Percentiles rank a stretch among this genome's conserved stretches.
phyloP scores from a whole-genome alignment of 2,797 vertebrate species.

The Austrolebias charrua region DNA sequence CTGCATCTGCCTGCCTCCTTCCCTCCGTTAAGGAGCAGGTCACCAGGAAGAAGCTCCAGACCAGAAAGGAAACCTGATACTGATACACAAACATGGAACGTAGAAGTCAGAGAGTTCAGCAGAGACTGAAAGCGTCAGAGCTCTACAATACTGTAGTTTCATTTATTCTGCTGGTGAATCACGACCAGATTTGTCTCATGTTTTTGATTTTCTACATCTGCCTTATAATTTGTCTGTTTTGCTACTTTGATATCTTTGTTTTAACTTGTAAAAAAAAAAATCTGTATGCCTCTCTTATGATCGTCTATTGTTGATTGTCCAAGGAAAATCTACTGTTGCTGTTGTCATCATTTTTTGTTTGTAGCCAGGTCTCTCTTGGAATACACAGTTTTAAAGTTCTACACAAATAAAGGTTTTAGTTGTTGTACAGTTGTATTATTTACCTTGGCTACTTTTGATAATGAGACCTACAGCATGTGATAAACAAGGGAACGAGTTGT shows the following conservation, averaged over 20 bases:
- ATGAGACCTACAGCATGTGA: neutral
- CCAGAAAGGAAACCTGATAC: slow-evolving; percentile 20
- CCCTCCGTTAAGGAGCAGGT: slow-evolving; percentile 30
- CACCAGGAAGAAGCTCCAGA: slow-evolving; percentile 34
- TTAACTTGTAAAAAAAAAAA: too few relatives aligned
- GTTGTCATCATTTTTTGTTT: too few relatives aligned
- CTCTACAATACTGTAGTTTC: slow-evolving; percentile 1
- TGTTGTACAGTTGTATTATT: neutral
- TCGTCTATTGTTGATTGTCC: too few relatives aligned
- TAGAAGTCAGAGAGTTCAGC: slow-evolving; percentile 24
- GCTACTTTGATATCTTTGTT: too few relatives aligned
- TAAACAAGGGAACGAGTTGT: neutral
- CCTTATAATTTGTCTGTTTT: too few relatives aligned
- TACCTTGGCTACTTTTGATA: neutral
- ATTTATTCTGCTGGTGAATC: slow-evolving; percentile 11
- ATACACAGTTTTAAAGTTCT: too few relatives aligned
- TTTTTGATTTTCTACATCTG: too few relatives aligned
- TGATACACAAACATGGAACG: slow-evolving; percentile 5
- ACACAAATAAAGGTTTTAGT: neutral
- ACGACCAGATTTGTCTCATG: neutral
- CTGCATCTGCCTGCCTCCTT: neutral
- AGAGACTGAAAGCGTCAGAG: slow-evolving; percentile 7
- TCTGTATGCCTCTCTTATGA: too few relatives aligned
- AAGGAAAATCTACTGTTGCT: too few relatives aligned
- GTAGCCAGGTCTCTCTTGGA: too few relatives aligned